These are phyloP conservation scores for Gymnodraco acuticeps DNA, from an alignment of 2,797 vertebrate species.

Conservation along the genomic window DNA sequence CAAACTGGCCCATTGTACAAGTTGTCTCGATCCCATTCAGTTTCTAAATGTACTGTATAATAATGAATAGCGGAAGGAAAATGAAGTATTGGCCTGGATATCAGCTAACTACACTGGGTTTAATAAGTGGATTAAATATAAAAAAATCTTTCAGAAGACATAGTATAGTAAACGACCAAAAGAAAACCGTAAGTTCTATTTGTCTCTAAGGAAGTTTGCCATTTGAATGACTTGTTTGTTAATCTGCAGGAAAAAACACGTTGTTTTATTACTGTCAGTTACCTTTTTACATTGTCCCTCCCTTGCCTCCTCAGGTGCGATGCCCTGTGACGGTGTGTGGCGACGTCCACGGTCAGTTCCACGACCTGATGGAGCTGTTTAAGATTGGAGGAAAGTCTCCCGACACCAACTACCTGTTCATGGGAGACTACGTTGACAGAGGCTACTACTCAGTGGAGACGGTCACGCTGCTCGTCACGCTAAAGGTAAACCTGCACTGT, in stretches of 20 bases:
- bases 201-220: background rate
- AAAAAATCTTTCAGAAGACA: too few species aligned
- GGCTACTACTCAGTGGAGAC: constrained; percentile 97
- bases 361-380: constrained; percentile 97
- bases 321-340: constrained; percentile 97
- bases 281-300: constrained; percentile 21
- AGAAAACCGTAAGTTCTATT: background rate
- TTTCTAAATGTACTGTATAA: too few species aligned
- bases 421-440: constrained; percentile 97
- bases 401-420: constrained; percentile 98
- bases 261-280: background rate
- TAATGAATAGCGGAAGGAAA: too few species aligned
- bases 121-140: background rate
- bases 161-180: too few species aligned
- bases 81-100: too few species aligned
- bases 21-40: too few species aligned
- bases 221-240: background rate
- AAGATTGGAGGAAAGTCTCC: constrained; percentile 97
- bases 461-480: constrained; percentile 94
- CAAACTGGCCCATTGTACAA: too few species aligned
- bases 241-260: background rate
- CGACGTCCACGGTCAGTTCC: constrained; percentile 96
- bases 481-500: constrained; percentile 86
- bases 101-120: background rate
- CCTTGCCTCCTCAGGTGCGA: constrained; percentile 84